Percentiles rank a stretch among this genome's conserved stretches.
phyloP scores from a whole-genome alignment of 1,140 invertebrate genomes.

The Drepana arcuata region DNA sequence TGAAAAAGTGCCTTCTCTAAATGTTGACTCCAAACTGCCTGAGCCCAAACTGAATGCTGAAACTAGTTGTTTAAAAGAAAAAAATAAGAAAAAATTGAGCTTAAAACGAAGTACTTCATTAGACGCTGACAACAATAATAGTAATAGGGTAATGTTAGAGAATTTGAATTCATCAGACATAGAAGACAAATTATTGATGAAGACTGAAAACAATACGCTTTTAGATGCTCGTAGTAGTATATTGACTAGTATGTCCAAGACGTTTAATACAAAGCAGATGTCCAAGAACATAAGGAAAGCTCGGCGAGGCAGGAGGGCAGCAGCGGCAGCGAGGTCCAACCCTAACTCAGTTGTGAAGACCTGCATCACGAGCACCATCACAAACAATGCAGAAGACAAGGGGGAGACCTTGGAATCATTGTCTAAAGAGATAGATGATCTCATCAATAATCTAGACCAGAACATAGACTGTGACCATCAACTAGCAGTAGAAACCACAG shows the following conservation, averaged over 20 bases:
- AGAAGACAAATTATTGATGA: slow-evolving; percentile 57
- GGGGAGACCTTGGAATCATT: slow-evolving; percentile 53
- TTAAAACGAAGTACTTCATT: slow-evolving; percentile 67
- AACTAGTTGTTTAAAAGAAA: slow-evolving; percentile 42
- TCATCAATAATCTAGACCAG: slow-evolving; percentile 56
- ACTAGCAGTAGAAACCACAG: slow-evolving; percentile 30
- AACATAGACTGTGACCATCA: slow-evolving; percentile 54
- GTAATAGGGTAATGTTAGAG: slow-evolving; percentile 65
- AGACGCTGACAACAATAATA: slow-evolving; percentile 70
- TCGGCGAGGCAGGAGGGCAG: slow-evolving; percentile 46
- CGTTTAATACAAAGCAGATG: slow-evolving; percentile 63
- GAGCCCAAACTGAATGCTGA: slow-evolving; percentile 50
- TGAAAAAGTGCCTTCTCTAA: slow-evolving; percentile 68
- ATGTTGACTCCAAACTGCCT: slow-evolving; percentile 51
- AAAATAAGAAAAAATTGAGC: slow-evolving; percentile 59
- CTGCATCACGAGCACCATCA: slow-evolving; percentile 31
- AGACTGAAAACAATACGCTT: slow-evolving; percentile 65
- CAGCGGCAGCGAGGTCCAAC: slow-evolving; percentile 14
- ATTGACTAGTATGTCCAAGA: slow-evolving; percentile 65
- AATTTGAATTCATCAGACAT: slow-evolving; percentile 56
- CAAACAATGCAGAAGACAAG: slow-evolving; percentile 35
- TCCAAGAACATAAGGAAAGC: slow-evolving; percentile 63
- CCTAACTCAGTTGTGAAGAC: slow-evolving; percentile 21
- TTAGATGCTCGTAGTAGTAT: slow-evolving; percentile 65
- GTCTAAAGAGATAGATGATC: slow-evolving; percentile 60